Percentiles rank a stretch among this genome's conserved stretches.
Evolutionary conservation across 2,888 invertebrate species (phyloP).

Genomic region (Chromoteleia sp.): DNA sequence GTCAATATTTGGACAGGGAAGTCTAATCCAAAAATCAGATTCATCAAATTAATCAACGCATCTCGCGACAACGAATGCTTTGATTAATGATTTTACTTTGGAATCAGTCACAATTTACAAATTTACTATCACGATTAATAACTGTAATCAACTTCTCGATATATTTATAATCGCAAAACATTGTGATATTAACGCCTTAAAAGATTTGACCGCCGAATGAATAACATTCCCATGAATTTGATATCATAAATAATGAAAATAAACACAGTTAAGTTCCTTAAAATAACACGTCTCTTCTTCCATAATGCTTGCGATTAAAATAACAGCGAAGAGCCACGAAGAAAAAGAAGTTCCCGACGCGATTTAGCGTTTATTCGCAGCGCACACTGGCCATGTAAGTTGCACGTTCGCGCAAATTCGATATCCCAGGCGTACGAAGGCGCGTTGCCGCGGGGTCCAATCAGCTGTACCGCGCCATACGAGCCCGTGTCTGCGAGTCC

Average conservation of each 20-base stretch:
- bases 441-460: constrained; percentile 70
- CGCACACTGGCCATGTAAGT: constrained; percentile 53
- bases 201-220: constrained; percentile 11
- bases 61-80: not conserved
- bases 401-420: constrained; percentile 67
- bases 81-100: constrained; percentile 1
- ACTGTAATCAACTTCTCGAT: not conserved
- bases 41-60: not conserved
- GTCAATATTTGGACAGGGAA: constrained; percentile 49
- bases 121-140: not conserved
- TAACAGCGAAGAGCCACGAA: constrained; percentile 47
- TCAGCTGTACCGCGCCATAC: constrained; percentile 74
- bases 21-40: not conserved
- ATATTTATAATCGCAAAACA: constrained; percentile 27
- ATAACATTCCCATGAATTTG: constrained; percentile 54
- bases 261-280: constrained; percentile 58
- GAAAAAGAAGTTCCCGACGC: constrained; percentile 39
- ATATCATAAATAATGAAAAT: constrained; percentile 60
- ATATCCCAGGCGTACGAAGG: constrained; percentile 60
- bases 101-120: not conserved
- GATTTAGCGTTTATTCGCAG: constrained; percentile 63
- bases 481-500: constrained; percentile 77
- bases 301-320: constrained; percentile 56
- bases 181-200: constrained; percentile 14
- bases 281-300: constrained; percentile 55